Evolutionary conservation across 2,888 invertebrate genomes (phyloP), one percentile per base, ranked within the genome.

Genomic region (Hemaris fuciformis): DNA sequence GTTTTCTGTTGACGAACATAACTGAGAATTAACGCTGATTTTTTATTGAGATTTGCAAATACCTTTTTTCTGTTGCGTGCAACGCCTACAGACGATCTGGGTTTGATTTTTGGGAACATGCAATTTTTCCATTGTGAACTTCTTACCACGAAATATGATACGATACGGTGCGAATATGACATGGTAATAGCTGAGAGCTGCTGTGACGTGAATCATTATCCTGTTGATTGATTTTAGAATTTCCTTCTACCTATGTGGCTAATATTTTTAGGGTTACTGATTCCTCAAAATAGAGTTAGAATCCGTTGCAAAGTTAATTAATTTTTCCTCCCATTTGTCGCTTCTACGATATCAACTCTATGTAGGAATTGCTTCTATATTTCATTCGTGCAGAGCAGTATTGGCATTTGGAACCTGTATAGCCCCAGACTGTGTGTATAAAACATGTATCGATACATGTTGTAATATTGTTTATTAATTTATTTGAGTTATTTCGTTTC

Each of bases 351-450:
- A 15, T 63, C 27, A 48, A 63, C 61, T 81, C 81, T 79, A 70
- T 83, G 81, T 59, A 62, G 63, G 66, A 71, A 75, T 74, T 73
- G 80, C 77, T 77, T 83, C 81, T 78, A 85, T 87, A 85, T 85
- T 85, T 85, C 86, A 86, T 81, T 77, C 79, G 71, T 72, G 74
- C 77, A 74, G 79, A 80, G 74, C 80, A 76, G 81, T 84, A 88
- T 86, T 84, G 88, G 87, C 83, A 83, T 87, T 85, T 84, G 79
- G 76, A 81, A 81, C 81, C 81, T 81, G 82, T 80, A 80, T 76
- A 75, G 72, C 71, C 74, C 75, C 71, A 68, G 73, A 72, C 74
- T 78, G 76, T 74, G 74, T 74, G 74, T 66, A 76, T 78, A 77
- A 77, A 79, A 75, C 78, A 74, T 76, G 72, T 76, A 71, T 75